A percentile compares a stretch with the other conserved stretches of the same genome.
Conservation (phyloP, 2,797 vertebrate genomes). For the Picus viridis region DNA sequence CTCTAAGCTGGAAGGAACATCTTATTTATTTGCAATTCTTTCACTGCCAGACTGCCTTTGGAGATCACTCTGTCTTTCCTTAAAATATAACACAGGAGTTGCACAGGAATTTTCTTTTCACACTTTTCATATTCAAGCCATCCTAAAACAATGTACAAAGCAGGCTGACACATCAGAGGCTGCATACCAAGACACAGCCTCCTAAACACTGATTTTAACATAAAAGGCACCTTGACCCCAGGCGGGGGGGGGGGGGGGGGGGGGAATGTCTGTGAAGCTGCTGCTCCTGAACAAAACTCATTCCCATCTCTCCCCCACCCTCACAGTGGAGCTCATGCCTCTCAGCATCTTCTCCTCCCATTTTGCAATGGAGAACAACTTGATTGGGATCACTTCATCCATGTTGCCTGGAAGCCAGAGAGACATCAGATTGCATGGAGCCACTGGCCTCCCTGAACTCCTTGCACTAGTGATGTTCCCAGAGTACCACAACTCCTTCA, state of each 20-base stretch:
- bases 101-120: not conserved
- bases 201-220: rapidly evolving
- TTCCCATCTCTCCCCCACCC: not conserved
- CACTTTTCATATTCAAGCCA: not conserved
- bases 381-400: not conserved
- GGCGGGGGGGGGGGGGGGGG: not conserved
- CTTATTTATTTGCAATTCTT: not conserved
- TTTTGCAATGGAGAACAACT: not conserved
- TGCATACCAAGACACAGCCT: not conserved
- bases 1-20: not conserved
- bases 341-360: not conserved
- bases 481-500: not conserved
- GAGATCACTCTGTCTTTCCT: conserved; percentile 36
- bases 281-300: rapidly evolving
- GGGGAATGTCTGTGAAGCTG: not conserved
- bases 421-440: not conserved
- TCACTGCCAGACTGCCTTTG: not conserved
- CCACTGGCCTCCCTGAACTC: rapidly evolving
- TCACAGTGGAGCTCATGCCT: not conserved
- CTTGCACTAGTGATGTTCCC: not conserved
- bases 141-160: not conserved
- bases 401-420: not conserved
- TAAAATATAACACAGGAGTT: not conserved
- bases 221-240: not conserved
- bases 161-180: not conserved